Evolutionary conservation across 2,888 invertebrate species (phyloP).

Genomic region (Perdita meconis): DNA sequence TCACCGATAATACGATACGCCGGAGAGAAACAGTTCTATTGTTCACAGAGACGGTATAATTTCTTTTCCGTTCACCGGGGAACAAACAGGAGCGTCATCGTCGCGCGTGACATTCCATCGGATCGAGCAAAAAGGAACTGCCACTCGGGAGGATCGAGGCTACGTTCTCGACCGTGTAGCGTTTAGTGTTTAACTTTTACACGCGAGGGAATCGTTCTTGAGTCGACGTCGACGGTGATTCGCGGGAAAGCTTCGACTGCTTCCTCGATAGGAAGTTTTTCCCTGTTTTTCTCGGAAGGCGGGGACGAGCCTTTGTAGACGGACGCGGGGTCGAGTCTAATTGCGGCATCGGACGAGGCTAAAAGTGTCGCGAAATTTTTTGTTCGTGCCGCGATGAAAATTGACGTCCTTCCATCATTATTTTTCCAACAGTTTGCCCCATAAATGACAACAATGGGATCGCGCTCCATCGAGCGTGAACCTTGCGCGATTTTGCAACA

Average conservation of each 20-base stretch:
- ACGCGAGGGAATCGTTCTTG: constrained; percentile 7
- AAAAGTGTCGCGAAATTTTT: constrained; percentile 29
- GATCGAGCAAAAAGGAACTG: constrained; percentile 1
- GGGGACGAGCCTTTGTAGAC: constrained; percentile 58
- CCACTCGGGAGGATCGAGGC: not conserved
- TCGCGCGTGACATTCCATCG: not conserved
- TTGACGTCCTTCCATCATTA: constrained; percentile 13
- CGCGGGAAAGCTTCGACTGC: constrained; percentile 6
- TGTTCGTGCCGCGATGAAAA: constrained; percentile 9
- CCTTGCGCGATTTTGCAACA: constrained; percentile 23
- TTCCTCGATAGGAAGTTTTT: constrained; percentile 2
- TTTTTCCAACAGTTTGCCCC: constrained; percentile 23
- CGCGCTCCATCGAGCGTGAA: constrained; percentile 34
- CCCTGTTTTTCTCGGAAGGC: not conserved
- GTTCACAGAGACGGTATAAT: not conserved
- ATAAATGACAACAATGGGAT: constrained; percentile 28
- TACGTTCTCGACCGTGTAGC: not conserved
- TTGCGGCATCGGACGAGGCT: constrained; percentile 31
- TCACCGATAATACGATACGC: constrained; percentile 7
- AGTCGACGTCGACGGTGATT: not conserved
- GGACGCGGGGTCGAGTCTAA: constrained; percentile 38
- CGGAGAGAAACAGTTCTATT: not conserved
- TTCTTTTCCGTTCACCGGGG: not conserved
- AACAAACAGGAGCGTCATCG: not conserved
- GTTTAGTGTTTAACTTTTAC: constrained; percentile 9